Conservation (phyloP, 2,888 invertebrate genomes). For the Caenorhabditis drosophilae region DNA sequence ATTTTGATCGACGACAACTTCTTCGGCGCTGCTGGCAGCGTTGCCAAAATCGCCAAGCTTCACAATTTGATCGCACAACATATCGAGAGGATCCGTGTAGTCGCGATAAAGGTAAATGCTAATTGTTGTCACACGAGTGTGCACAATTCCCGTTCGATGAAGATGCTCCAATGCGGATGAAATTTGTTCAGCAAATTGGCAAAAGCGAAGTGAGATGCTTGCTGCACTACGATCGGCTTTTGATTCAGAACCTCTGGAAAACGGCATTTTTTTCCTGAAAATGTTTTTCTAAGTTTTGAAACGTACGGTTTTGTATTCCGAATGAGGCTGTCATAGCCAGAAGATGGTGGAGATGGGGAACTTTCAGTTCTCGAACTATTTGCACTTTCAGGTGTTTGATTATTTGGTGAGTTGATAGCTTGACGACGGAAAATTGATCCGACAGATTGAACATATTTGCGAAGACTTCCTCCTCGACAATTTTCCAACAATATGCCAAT, state of each 20-base stretch:
- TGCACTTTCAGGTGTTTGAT: no score
- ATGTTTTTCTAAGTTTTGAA: not conserved
- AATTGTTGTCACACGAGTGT: constrained; percentile 34
- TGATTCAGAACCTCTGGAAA: not conserved
- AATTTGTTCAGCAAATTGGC: constrained; percentile 40
- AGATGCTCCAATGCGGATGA: constrained; percentile 35
- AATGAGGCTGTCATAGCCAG: constrained; percentile 44
- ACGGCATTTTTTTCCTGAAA: not conserved
- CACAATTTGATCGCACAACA: constrained; percentile 42
- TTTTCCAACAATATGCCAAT: constrained; percentile 26
- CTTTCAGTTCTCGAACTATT: constrained; percentile 16
- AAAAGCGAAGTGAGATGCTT: constrained; percentile 22
- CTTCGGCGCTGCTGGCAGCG: constrained; percentile 11
- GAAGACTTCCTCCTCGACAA: constrained; percentile 30
- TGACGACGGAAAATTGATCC: constrained; percentile 24
- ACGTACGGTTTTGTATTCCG: constrained; percentile 13
- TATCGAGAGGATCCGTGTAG: constrained; percentile 35
- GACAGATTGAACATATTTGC: constrained; percentile 21
- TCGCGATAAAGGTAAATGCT: constrained; percentile 35
- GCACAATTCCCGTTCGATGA: constrained; percentile 33
- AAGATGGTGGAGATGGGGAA: constrained; percentile 39
- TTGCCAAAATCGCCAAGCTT: constrained; percentile 45
- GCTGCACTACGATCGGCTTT: not conserved
- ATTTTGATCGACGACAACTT: constrained; percentile 19
- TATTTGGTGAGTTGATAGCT: constrained; percentile 18